Evolutionary conservation across 2,888 invertebrate species (phyloP).

Genomic region (Nemapogon koenigi): DNA sequence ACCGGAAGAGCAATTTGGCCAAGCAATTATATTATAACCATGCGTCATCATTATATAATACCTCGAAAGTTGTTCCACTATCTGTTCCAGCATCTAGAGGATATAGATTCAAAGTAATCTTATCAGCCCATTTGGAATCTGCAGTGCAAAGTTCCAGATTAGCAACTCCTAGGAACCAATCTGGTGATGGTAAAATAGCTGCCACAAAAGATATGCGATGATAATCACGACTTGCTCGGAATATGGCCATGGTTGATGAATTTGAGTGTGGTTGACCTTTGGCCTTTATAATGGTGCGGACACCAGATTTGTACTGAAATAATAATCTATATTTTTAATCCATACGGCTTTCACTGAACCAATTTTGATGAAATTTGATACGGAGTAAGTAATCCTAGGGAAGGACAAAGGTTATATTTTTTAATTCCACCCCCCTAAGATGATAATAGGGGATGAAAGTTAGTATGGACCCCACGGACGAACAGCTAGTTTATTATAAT

Average conservation of each 20-base stretch:
- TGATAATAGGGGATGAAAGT: too few relatives aligned
- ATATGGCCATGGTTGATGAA: constrained; percentile 34
- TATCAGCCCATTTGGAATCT: constrained; percentile 76
- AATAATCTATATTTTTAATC: too few relatives aligned
- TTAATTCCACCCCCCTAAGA: too few relatives aligned
- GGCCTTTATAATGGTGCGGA: constrained; percentile 49
- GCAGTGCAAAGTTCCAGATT: constrained; percentile 85
- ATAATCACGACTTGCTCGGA: constrained; percentile 36
- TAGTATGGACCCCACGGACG: too few relatives aligned
- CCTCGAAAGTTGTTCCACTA: constrained; percentile 88
- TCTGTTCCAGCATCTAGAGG: constrained; percentile 98
- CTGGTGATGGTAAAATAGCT: constrained; percentile 72
- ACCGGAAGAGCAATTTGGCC: too few relatives aligned
- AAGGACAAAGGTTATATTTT: too few relatives aligned
- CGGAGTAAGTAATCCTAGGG: too few relatives aligned
- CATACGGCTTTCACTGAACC: too few relatives aligned
- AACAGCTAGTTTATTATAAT: too few relatives aligned
- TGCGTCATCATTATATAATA: too few relatives aligned
- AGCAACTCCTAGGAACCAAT: constrained; percentile 96
- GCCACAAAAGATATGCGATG: constrained; percentile 45
- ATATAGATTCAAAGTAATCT: constrained; percentile 81
- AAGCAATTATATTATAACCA: too few relatives aligned
- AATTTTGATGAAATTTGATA: too few relatives aligned
- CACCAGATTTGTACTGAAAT: constrained; percentile 18
- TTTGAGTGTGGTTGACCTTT: constrained; percentile 32